Evolutionary conservation across 2,797 vertebrate genomes (phyloP), one percentile per base, ranked within the genome.

Genomic region (Mergus octosetaceus): DNA sequence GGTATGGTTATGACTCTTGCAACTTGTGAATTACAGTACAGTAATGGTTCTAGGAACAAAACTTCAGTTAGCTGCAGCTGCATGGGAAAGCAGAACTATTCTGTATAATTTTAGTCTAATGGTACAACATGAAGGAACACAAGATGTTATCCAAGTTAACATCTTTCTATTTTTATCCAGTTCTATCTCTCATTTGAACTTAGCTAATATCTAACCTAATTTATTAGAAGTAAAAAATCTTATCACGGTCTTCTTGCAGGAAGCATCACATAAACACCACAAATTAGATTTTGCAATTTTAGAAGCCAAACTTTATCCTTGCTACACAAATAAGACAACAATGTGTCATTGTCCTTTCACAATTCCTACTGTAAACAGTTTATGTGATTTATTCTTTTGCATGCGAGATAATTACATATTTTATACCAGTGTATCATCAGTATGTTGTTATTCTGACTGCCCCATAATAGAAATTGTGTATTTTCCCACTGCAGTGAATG

Each of bases 401-500:
- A 89, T 81, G 64, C 69, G 77, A 85, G 95, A 92, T 94, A 95
- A 96, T 95, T 91, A 91, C 96, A 96, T 94, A 93, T 94, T 96
- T 97, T 87, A 95, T 97, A 84, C 28, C 45, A 89, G 85, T 64
- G 79, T 87, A 96, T 93, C 94, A 91, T 91, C 85, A 94, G 81
- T 47, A 81, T 69, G 94, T 93, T 87, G 70, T 87, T 96, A 91
- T 96, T 95, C 92, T 74, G 84, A 45, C n/a, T 62, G 93, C 71
- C 58, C 19, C 85, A 1, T 96, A 95, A 97, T 96, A 97, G 97
- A 96, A 97, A 96, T 92, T 62, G 85, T 96, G 94, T 76, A 85
- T 93, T 92, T 97, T 97, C 97, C 98, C 98, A 97, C 97, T 97
- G 96, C 91, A 95, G 10, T 24, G 62, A 96, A 91, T 90, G 96